Percentiles rank a stretch among this genome's conserved stretches.
Conservation (phyloP, 2,888 invertebrate genomes). For the Loripinus fragilis region DNA sequence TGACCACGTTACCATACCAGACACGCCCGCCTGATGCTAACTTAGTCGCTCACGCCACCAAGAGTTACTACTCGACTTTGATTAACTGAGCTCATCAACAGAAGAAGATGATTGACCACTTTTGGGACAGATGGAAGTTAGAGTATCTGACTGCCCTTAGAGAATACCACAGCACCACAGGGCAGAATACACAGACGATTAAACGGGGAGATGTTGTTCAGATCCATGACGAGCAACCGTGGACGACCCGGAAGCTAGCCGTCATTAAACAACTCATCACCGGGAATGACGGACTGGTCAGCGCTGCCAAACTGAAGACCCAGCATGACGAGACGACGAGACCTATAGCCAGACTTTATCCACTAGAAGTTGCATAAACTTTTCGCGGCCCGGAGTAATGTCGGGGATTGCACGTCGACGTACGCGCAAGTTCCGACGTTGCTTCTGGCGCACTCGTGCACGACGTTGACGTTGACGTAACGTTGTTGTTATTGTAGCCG, state of each 20-base stretch:
- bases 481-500: too few relatives aligned
- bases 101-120: too few relatives aligned
- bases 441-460: too few relatives aligned
- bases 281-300: not conserved
- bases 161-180: not conserved
- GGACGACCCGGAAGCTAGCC: not conserved
- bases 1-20: constrained; percentile 11
- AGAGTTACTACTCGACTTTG: not conserved
- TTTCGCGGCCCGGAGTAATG: too few relatives aligned
- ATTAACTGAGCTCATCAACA: too few relatives aligned
- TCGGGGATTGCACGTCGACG: too few relatives aligned
- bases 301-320: not conserved
- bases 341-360: not conserved
- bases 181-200: not conserved
- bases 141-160: not conserved
- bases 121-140: not conserved
- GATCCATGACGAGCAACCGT: not conserved
- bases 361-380: too few relatives aligned
- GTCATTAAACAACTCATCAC: not conserved
- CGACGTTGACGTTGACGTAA: too few relatives aligned
- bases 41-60: not conserved
- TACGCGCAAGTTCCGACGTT: too few relatives aligned
- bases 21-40: not conserved
- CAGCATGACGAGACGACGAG: not conserved
- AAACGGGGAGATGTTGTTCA: not conserved